Percentiles rank a stretch among this genome's conserved stretches.
phyloP scores from a whole-genome alignment of 2,797 vertebrate species.

The Arremon brunneinucha region DNA sequence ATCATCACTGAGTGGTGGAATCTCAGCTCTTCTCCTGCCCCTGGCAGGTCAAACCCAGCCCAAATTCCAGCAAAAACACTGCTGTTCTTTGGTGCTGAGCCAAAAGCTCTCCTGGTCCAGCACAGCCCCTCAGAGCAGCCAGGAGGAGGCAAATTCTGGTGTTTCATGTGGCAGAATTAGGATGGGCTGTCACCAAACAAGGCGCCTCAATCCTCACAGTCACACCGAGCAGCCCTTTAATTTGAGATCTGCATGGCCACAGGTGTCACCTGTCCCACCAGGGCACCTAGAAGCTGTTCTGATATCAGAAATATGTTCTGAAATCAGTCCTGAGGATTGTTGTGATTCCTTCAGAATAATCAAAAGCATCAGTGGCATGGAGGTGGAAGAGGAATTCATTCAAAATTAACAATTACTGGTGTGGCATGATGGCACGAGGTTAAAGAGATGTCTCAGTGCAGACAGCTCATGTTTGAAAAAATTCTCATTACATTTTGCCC shows the following conservation, averaged over 20 bases:
- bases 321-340: conserved; percentile 20
- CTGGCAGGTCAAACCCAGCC: accelerated
- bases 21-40: neutral
- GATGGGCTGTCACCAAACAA: conserved; percentile 51
- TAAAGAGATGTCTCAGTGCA: conserved; percentile 7
- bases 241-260: conserved; percentile 60
- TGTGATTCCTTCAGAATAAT: conserved; percentile 11
- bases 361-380: neutral
- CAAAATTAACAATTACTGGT: neutral
- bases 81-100: neutral
- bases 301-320: neutral
- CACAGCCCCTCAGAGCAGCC: neutral
- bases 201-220: neutral
- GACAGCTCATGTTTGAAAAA: conserved; percentile 19
- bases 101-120: neutral
- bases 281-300: conserved; percentile 24
- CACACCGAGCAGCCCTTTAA: conserved; percentile 51
- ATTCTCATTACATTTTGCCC: neutral
- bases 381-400: neutral
- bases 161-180: conserved; percentile 55
- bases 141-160: neutral
- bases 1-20: too few relatives aligned
- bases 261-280: conserved; percentile 44
- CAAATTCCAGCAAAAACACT: neutral
- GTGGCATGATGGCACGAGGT: neutral